A percentile compares a stretch with the other conserved stretches of the same genome.
Evolutionary conservation across 2,797 vertebrate species (phyloP).

Genomic region (Pangasius macronema): DNA sequence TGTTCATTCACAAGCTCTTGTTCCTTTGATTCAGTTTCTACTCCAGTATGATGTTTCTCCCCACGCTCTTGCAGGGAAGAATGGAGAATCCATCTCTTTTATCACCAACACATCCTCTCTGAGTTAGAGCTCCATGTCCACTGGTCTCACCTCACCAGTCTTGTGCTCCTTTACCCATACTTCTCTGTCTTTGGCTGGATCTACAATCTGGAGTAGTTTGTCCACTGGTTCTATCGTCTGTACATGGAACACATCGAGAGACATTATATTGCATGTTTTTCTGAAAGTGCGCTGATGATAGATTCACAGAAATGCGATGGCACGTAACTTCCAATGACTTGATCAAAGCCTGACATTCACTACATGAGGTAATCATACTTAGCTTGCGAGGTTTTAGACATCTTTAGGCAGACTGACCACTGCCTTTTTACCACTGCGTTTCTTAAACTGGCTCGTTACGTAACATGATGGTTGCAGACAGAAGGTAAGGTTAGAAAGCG

Average conservation of each 20-base stretch:
- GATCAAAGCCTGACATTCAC: neutral
- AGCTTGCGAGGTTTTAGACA: neutral
- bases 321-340: neutral
- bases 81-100: neutral
- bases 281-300: neutral
- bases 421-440: neutral
- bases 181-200: constrained; percentile 91
- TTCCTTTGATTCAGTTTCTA: neutral
- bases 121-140: constrained; percentile 92
- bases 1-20: neutral
- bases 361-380: neutral
- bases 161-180: constrained; percentile 95
- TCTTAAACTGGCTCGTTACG: neutral
- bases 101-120: neutral
- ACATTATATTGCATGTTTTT: neutral
- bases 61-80: neutral
- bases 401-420: neutral
- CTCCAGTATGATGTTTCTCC: neutral
- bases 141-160: constrained; percentile 91
- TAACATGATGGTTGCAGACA: neutral
- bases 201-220: constrained; percentile 91
- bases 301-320: no score
- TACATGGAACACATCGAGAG: constrained; percentile 26
- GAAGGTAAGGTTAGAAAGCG: neutral
- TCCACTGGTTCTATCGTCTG: constrained; percentile 98